Evolutionary conservation across 2,888 invertebrate species (phyloP).

Genomic region (Meteorus colon): DNA sequence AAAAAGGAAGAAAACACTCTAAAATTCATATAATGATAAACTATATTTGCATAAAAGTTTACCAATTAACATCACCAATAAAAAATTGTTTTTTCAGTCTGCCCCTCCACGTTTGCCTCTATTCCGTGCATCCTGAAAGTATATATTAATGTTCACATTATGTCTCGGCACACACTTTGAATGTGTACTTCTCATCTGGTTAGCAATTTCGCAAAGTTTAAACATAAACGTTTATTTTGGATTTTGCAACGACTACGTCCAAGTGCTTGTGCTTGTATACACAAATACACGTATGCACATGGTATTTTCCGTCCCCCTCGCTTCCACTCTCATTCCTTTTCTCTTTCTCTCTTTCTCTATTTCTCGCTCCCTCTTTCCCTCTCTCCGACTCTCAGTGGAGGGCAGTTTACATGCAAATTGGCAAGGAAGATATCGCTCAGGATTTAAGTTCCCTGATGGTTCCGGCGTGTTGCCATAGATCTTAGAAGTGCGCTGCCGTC

Average conservation of each 20-base stretch:
- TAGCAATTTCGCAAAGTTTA: conserved; percentile 44
- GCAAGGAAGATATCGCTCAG: conserved; percentile 42
- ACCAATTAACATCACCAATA: too few species aligned
- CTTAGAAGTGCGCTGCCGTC: conserved; percentile 29
- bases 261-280: neutral
- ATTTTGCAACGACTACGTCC: conserved; percentile 31
- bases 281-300: conserved; percentile 28
- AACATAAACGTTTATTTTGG: conserved; percentile 44
- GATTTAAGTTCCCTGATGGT: conserved; percentile 46
- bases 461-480: conserved; percentile 36
- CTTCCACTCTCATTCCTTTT: conserved; percentile 10
- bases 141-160: neutral
- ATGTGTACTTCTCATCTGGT: neutral
- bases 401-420: conserved; percentile 46
- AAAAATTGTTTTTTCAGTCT: too few species aligned
- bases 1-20: too few species aligned
- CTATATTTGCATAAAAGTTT: too few species aligned
- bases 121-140: neutral
- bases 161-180: neutral
- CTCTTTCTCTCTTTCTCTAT: neutral
- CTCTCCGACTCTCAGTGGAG: conserved; percentile 5
- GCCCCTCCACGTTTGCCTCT: too few species aligned
- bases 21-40: too few species aligned
- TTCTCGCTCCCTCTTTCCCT: neutral
- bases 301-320: conserved; percentile 8